Percentiles rank a stretch among this genome's conserved stretches.
Evolutionary conservation across 2,113 vertebrate genomes (phyloP).

Genomic region (Panthera tigris): DNA sequence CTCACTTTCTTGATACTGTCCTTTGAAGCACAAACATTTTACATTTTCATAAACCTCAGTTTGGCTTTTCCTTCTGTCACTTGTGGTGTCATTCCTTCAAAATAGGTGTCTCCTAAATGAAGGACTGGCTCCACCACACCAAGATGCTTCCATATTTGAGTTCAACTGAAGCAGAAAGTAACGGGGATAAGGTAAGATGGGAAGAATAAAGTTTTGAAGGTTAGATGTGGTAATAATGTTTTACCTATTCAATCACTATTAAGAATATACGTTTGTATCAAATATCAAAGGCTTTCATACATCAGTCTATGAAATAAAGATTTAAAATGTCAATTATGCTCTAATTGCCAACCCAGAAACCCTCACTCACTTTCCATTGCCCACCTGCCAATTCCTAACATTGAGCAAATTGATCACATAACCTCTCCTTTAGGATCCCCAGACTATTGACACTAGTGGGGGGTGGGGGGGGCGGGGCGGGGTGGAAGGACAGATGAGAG

Average conservation of each 20-base stretch:
- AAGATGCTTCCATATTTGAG: neutral
- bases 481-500: neutral
- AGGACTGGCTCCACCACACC: neutral
- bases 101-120: neutral
- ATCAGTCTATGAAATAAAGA: neutral
- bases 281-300: neutral
- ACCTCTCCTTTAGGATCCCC: neutral
- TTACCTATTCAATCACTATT: neutral
- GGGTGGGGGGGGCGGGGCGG: no score
- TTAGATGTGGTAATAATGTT: neutral
- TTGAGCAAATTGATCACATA: neutral
- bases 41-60: neutral
- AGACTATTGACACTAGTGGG: neutral
- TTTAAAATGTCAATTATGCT: neutral
- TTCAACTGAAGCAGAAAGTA: neutral
- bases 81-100: neutral
- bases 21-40: neutral
- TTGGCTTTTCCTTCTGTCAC: neutral
- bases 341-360: neutral
- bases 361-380: neutral
- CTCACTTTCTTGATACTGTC: neutral
- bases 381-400: neutral
- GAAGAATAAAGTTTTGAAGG: neutral
- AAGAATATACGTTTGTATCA: neutral
- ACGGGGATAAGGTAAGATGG: neutral